Evolutionary conservation across 2,113 vertebrate genomes (phyloP), one percentile per base, ranked within the genome.

Genomic region (Lasiurus borealis): DNA sequence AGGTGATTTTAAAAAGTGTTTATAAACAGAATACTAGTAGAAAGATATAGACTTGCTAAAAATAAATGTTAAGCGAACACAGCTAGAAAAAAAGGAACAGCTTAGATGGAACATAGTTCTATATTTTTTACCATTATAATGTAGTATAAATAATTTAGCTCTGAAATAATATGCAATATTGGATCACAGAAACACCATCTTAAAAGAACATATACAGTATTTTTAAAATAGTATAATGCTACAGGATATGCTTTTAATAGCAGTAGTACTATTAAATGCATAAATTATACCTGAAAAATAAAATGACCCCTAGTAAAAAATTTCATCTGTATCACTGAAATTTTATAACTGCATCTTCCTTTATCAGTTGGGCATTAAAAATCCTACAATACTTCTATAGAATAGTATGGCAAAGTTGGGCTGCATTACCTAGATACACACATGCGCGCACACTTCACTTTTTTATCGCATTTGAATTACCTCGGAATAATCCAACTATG

Each of bases 321-420:
- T 82, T 92, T 62, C 27, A 91, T 36, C 52, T 92, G 15, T 75
- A 69, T 85, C 54, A 77, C 4, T 95, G 44, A 96, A 85, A 85
- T 89, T 46, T 73, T 84, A 66, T 50, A 77, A 48, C 18, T 91
- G 31, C 29, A 12, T 85, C 31, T 34, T 40, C 52, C 18, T 81
- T 92, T 69, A 54, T 52, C 40, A 78, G 25, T 34, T 68, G 8
- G n/a, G 8, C 27, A 50, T 75, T 80, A n/a, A 59, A 89, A 95
- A 25, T 73, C 71, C 25, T 85, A 81, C 75, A 6, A 48, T 91
- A 82, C 31, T 85, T 59, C 50, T 87, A 75, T 36, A 68, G 5
- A 88, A n/a, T 14, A 83, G 57, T 21, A 66, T 29, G 44, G 23
- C 34, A 54, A 71, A 84, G 14, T 68, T 59, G 62, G 40, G 10